Evolutionary conservation across 2,888 invertebrate genomes (phyloP).

Genomic region (Romanomermis culicivorax): DNA sequence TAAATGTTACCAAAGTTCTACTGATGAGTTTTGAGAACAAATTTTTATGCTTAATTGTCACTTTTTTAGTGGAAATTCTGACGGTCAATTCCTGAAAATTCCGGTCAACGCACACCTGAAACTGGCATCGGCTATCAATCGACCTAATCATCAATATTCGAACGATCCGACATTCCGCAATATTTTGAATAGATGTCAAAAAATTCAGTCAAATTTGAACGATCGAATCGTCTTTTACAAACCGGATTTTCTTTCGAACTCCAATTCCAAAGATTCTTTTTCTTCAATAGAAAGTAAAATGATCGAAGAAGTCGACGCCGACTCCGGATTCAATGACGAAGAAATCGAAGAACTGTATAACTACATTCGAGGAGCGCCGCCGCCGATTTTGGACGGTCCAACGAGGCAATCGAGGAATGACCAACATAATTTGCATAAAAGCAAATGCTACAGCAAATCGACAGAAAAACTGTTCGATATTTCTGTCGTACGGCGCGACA

Average conservation of each 20-base stretch:
- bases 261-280: neutral
- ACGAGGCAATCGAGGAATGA: too few relatives aligned
- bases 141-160: too few relatives aligned
- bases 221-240: too few relatives aligned
- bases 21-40: too few relatives aligned
- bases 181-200: too few relatives aligned
- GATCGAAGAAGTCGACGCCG: neutral
- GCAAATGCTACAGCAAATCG: constrained; percentile 2
- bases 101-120: constrained; percentile 66
- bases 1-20: too few relatives aligned
- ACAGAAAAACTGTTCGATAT: neutral
- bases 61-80: too few relatives aligned
- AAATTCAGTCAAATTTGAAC: too few relatives aligned
- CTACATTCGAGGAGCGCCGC: constrained; percentile 75
- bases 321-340: constrained; percentile 40
- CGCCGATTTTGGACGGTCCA: constrained; percentile 73
- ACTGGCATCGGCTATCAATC: constrained; percentile 40
- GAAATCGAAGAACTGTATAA: constrained; percentile 91
- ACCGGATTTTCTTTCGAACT: too few relatives aligned
- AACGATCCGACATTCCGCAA: too few relatives aligned
- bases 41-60: too few relatives aligned
- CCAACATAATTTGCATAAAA: constrained; percentile 5
- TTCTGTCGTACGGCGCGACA: neutral
- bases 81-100: constrained; percentile 48
- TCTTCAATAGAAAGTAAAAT: neutral